Percentiles rank a stretch among this genome's conserved stretches.
phyloP scores from a whole-genome alignment of 1,140 invertebrate species.

The Lepidurus packardi region DNA sequence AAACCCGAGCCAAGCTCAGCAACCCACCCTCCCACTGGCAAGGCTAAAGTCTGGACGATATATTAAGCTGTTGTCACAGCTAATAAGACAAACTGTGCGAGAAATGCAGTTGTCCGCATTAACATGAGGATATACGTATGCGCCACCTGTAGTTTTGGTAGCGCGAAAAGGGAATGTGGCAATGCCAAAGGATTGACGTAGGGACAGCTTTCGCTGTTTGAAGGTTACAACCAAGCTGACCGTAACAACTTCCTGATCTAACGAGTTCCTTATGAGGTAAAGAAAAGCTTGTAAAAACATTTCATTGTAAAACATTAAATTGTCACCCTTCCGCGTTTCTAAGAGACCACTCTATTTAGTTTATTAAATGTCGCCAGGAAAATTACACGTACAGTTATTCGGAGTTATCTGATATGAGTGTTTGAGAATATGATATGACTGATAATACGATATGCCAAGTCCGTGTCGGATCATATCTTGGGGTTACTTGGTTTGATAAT shows the following conservation, averaged over 20 bases:
- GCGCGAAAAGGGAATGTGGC: neutral
- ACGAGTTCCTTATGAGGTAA: neutral
- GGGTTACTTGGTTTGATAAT: no score
- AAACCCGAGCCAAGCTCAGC: no score
- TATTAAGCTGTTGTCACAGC: no score
- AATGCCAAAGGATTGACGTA: neutral
- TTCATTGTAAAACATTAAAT: neutral
- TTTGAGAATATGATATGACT: no score
- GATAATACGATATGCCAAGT: no score
- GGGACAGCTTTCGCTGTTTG: neutral
- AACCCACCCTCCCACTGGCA: no score
- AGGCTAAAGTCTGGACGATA: no score
- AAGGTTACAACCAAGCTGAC: neutral
- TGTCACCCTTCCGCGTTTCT: neutral
- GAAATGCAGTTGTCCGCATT: neutral
- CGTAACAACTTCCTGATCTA: conserved; percentile 2
- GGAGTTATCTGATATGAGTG: no score
- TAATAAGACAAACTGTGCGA: neutral
- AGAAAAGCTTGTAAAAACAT: neutral
- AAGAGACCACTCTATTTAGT: neutral
- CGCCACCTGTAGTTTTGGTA: neutral
- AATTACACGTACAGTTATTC: neutral
- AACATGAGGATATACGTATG: neutral
- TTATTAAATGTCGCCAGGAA: neutral
- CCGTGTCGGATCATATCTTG: no score